Conservation (phyloP, 2,797 vertebrate species). For the Macroramphosus scolopax region DNA sequence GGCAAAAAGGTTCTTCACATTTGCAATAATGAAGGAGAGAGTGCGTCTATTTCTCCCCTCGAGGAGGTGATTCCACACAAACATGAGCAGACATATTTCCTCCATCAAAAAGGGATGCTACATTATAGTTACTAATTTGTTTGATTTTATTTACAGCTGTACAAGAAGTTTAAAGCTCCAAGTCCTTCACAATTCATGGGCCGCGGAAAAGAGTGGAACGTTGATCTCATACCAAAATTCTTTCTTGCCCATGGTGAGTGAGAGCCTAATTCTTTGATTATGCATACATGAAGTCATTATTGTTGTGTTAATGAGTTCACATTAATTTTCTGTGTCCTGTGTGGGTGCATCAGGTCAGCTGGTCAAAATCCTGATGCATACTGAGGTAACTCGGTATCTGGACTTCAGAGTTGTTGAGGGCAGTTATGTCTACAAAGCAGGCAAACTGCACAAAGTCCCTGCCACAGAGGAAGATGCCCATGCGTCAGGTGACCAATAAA, state of each 20-base stretch:
- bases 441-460: slow-evolving; percentile 79
- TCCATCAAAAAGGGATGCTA: neutral
- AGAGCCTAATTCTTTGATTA: neutral
- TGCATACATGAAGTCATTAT: too few relatives aligned
- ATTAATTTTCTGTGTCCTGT: slow-evolving; percentile 5
- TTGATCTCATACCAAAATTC: slow-evolving; percentile 81
- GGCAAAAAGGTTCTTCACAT: slow-evolving; percentile 81
- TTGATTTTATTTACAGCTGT: slow-evolving; percentile 62
- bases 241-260: slow-evolving; percentile 72
- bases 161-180: slow-evolving; percentile 70
- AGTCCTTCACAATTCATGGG: slow-evolving; percentile 51
- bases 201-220: slow-evolving; percentile 78
- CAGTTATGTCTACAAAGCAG: slow-evolving; percentile 74
- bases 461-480: slow-evolving; percentile 73
- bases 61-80: slow-evolving; percentile 65
- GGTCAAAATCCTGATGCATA: slow-evolving; percentile 79
- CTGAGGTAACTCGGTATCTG: slow-evolving; percentile 79
- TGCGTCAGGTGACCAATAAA: slow-evolving; percentile 68
- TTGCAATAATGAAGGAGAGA: slow-evolving; percentile 75
- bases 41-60: slow-evolving; percentile 73
- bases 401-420: slow-evolving; percentile 81
- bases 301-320: neutral
- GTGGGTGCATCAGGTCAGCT: slow-evolving; percentile 61
- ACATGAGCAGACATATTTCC: neutral
- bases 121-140: neutral